Evolutionary conservation across 2,888 invertebrate genomes (phyloP), one percentile per base, ranked within the genome.

Genomic region (Trissolcus japonicus): DNA sequence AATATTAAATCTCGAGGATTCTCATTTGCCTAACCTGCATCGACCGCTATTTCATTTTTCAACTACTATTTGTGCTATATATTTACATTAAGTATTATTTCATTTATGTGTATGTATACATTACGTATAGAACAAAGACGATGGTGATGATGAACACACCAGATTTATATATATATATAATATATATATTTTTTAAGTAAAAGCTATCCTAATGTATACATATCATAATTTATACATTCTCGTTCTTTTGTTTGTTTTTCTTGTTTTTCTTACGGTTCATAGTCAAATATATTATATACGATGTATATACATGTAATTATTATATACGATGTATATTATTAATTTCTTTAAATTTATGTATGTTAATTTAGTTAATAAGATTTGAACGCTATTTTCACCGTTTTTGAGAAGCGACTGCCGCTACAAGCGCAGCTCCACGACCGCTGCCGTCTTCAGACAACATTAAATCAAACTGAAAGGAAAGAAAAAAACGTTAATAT

Each of bases 401-500:
- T 16, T 93, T 92, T 83, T 94, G 92, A 82, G 93, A 93, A 53
- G 96, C 96, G 43, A 98, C 97, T 9, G 98, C 98, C n/a, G 98
- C 98, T 13, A 98, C 97, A 63, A 98, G 90, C 73, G 98, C 98
- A 61, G 98, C 98, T 29, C 98, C 98, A 84, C 97, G 94, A n/a
- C 98, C 98, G 85, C 97, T 97, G 60, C 98, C 98, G 88, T 98
- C 98, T 89, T 98, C 97, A 0, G 97, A 97, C 68, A 98, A 90
- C 97, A 97, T 97, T 83, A 98, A 91, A 89, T 96, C 95, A 89
- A 97, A 98, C 93, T 96, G 92, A 0, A 83, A 83, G 6, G 6
- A 46, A 6, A 46, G 14, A 46, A 17, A 55, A 35, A 9, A 46
- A 9, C 6, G 11, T 14, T n/a, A 55, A 29, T 55, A 21, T 25